Evolutionary conservation across 2,113 vertebrate species (phyloP).

Genomic region (Pristiophorus japonicus): DNA sequence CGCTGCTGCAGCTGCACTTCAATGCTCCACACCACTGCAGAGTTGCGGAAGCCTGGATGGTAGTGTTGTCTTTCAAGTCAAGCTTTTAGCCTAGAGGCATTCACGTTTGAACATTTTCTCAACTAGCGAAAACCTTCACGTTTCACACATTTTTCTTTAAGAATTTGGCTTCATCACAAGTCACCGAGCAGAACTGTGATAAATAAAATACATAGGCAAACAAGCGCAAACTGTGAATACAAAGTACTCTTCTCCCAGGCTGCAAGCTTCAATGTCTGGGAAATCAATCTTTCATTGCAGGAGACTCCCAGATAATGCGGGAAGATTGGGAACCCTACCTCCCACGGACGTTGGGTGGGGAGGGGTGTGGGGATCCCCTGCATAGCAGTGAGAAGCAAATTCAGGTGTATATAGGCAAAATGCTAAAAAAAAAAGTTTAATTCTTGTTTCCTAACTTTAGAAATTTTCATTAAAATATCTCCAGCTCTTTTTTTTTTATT

Average conservation of each 20-base stretch:
- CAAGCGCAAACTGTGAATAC: background rate
- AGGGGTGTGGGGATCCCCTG: too few relatives aligned
- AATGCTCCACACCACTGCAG: background rate
- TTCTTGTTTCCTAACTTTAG: background rate
- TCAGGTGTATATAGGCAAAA: too few relatives aligned
- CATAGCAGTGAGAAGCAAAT: too few relatives aligned
- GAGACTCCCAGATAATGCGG: too few relatives aligned
- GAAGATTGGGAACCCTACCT: background rate
- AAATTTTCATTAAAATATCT: background rate
- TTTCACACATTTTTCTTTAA: background rate
- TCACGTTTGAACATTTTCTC: background rate
- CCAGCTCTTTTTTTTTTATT: background rate
- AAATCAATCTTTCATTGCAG: too few relatives aligned
- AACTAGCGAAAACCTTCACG: background rate
- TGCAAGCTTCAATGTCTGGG: background rate
- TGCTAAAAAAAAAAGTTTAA: too few relatives aligned
- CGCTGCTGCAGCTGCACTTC: background rate
- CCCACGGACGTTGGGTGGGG: too few relatives aligned
- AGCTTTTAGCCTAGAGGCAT: too few relatives aligned
- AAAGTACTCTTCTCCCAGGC: background rate
- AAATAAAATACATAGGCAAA: too few relatives aligned
- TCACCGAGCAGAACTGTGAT: too few relatives aligned
- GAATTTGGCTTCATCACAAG: too few relatives aligned
- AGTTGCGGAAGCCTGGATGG: background rate
- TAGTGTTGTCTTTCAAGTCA: background rate